Conservation (phyloP, 2,888 invertebrate genomes). For the Drosophila affinis region DNA sequence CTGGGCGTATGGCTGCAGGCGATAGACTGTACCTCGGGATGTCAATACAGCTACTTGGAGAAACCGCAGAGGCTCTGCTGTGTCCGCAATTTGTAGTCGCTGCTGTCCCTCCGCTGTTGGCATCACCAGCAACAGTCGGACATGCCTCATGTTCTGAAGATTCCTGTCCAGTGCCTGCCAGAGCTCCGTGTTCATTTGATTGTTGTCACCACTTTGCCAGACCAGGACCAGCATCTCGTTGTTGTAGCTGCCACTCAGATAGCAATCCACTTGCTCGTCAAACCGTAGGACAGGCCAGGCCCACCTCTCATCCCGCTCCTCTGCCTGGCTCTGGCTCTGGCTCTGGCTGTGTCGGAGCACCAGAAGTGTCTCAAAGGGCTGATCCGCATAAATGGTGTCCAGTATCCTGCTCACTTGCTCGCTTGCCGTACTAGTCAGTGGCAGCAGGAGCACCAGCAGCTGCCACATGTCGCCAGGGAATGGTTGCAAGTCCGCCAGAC, state of each 20-base stretch:
- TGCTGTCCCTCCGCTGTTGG: not conserved
- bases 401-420: conserved; percentile 28
- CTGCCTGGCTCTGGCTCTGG: conserved; percentile 9
- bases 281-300: conserved; percentile 42
- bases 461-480: conserved; percentile 34
- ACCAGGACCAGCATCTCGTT: conserved; percentile 56
- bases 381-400: conserved; percentile 34
- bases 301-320: not conserved
- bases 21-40: conserved; percentile 9
- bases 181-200: conserved; percentile 32
- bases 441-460: conserved; percentile 25
- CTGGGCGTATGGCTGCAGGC: conserved; percentile 49
- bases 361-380: conserved; percentile 37
- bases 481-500: conserved; percentile 5
- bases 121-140: conserved; percentile 30
- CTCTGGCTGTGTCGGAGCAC: conserved; percentile 41
- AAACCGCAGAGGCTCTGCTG: conserved; percentile 19
- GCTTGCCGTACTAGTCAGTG: conserved; percentile 17
- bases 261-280: conserved; percentile 27
- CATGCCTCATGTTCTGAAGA: conserved; percentile 60
- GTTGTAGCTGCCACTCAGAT: conserved; percentile 38
- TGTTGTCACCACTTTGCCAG: conserved; percentile 26
- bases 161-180: conserved; percentile 54
- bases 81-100: conserved; percentile 8
- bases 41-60: conserved; percentile 36